Evolutionary conservation across 2,797 vertebrate genomes (phyloP).

Genomic region (Mormyrus hasselquistii): DNA sequence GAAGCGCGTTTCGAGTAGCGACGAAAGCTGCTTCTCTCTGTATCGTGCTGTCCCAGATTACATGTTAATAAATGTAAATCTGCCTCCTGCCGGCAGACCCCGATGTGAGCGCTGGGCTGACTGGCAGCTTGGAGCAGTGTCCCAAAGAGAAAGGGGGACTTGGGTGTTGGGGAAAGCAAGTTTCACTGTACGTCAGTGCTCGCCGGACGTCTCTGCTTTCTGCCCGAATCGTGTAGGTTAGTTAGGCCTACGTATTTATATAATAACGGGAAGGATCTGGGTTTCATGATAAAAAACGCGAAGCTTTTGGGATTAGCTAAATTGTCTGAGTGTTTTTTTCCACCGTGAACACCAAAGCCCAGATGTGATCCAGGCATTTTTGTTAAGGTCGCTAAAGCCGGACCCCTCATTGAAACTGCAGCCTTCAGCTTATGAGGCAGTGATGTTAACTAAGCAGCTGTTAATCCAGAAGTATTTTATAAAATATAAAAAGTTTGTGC

Average conservation of each 20-base stretch:
- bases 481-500: not conserved
- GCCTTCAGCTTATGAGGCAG: not conserved
- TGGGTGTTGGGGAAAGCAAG: not conserved
- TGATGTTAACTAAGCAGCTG: not conserved
- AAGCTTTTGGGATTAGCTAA: not conserved
- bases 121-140: not conserved
- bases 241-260: not conserved
- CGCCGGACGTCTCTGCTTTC: not conserved
- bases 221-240: not conserved
- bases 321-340: not conserved
- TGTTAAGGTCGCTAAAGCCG: not conserved
- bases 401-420: not conserved
- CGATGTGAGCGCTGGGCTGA: not conserved
- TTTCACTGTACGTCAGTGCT: not conserved
- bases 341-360: not conserved
- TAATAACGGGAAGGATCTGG: not conserved
- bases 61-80: conserved; percentile 13
- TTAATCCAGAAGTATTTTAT: not conserved
- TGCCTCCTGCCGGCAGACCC: not conserved
- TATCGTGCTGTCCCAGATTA: not conserved
- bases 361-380: not conserved
- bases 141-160: not conserved
- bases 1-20: not conserved
- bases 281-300: not conserved
- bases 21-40: not conserved